A percentile compares a stretch with the other conserved stretches of the same genome.
Conservation (phyloP, 2,797 vertebrate species). For the Phyllotis vaccarum region DNA sequence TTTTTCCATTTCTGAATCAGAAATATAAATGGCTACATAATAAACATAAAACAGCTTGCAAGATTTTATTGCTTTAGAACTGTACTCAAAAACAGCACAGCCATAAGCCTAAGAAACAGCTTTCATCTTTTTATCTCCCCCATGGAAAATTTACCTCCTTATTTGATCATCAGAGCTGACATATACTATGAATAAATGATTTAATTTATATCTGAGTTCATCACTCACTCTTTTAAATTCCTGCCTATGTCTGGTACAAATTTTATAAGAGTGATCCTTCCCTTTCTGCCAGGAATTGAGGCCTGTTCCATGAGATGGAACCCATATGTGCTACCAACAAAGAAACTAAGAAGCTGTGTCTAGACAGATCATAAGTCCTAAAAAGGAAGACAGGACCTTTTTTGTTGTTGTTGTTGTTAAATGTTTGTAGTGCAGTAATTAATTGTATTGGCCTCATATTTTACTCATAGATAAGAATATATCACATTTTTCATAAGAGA, state of each 20-base stretch:
- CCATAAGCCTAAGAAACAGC: not conserved
- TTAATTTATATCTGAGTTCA: not conserved
- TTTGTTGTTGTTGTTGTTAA: not conserved
- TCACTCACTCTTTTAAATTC: not conserved
- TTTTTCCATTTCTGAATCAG: not conserved
- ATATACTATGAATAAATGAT: not conserved
- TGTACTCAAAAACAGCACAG: not conserved
- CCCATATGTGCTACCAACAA: not conserved
- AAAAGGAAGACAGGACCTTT: not conserved
- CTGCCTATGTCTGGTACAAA: not conserved
- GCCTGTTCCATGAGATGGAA: not conserved
- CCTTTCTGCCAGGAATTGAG: not conserved
- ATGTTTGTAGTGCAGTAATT: not conserved
- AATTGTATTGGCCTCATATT: not conserved
- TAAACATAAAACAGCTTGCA: slow-evolving; percentile 9
- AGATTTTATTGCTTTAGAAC: not conserved
- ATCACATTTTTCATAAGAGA: not conserved
- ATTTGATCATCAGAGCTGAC: not conserved
- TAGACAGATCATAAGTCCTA: not conserved
- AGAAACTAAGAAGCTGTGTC: not conserved
- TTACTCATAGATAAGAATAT: not conserved
- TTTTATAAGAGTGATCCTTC: not conserved
- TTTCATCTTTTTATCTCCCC: not conserved
- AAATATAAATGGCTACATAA: not conserved
- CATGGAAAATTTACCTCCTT: not conserved